Evolutionary conservation across 2,797 vertebrate species (phyloP), one percentile per base, ranked within the genome.

Genomic region (Myotis vivesi): DNA sequence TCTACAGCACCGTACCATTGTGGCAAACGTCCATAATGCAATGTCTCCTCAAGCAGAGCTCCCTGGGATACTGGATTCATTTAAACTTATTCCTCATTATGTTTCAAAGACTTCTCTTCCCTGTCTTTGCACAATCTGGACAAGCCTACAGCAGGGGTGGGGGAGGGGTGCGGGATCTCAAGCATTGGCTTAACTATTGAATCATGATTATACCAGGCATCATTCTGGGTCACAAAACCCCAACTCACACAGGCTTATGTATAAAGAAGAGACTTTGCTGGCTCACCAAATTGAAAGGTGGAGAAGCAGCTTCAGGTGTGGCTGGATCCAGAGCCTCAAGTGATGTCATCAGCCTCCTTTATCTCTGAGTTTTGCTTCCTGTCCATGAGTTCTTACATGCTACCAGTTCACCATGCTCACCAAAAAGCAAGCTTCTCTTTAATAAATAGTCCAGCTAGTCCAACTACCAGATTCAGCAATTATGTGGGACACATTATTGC

Each of bases 1-100:
- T 64, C 64, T 17, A 2, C 5, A 15, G 28, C 7, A 5, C 5
- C 6, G 4, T 16, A 30, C 41, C 23, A 22, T 0, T 0, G 2
- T 28, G 7, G 36, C 23, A 5, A 46, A 84, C 36, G 46, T 28
- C 41, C 20, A 28, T 81, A 76, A 71, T 0, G 3, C 53, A 87
- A 33, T 13, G 22, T n/a, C 28, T 44, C 7, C 7, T 76, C 30
- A 17, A 15, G 57, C 17, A 71, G 36, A 80, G 6, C 22, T 91
- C 22, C 76, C 38, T 81, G 64, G 62, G 76, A 62, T 53, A 71
- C 0, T 44, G 36, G 25, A 15, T 46, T 77, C 71, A 71, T 13
- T 83, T 87, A 72, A 84, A 84, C 20, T 38, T 80, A 41, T 51
- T 85, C 86, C 38, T 87, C 30, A 23, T 46, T n/a, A 59, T 33